These are phyloP conservation scores for Dendronephthya gigantea DNA, from an alignment of 64 coral and sea anemone genomes.

Conservation along the genomic window DNA sequence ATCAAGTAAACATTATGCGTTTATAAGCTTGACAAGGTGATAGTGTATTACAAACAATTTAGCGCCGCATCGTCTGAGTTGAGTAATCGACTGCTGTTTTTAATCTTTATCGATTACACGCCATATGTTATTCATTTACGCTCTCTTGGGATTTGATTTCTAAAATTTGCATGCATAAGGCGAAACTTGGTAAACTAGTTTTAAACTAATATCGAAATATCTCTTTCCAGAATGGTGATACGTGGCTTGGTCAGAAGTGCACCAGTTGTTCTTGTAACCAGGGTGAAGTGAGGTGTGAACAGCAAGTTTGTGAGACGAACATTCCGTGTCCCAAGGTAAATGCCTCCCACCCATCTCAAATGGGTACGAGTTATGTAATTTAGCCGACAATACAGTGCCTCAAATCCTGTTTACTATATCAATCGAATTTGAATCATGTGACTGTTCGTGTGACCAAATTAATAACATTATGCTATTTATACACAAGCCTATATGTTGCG, in stretches of 20 bases:
- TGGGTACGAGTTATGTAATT: background rate
- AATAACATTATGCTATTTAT: no score
- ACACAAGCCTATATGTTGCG: no score
- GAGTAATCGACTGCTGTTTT: background rate
- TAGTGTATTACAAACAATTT: background rate
- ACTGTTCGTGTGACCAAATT: no score
- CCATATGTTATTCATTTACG: no score
- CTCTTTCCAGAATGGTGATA: slow-evolving; percentile 36
- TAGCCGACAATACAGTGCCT: no score
- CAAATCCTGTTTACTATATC: background rate
- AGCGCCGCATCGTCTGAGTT: background rate
- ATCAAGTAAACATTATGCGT: background rate
- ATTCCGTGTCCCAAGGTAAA: slow-evolving; percentile 51
- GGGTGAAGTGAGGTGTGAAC: slow-evolving; percentile 20
- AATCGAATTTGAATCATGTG: background rate
- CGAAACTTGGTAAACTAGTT: background rate
- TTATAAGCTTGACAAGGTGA: background rate
- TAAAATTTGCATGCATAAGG: background rate
- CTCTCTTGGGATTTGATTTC: no score
- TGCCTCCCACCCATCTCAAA: background rate
- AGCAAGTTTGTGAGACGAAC: slow-evolving; percentile 19
- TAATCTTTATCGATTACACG: no score
- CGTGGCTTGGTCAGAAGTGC: slow-evolving; percentile 40
- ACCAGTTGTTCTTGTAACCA: slow-evolving; percentile 30
- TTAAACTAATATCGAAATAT: background rate